These are phyloP conservation scores for Hydropsyche tenuis DNA, from an alignment of 1,140 invertebrate species.

Conservation along the genomic window DNA sequence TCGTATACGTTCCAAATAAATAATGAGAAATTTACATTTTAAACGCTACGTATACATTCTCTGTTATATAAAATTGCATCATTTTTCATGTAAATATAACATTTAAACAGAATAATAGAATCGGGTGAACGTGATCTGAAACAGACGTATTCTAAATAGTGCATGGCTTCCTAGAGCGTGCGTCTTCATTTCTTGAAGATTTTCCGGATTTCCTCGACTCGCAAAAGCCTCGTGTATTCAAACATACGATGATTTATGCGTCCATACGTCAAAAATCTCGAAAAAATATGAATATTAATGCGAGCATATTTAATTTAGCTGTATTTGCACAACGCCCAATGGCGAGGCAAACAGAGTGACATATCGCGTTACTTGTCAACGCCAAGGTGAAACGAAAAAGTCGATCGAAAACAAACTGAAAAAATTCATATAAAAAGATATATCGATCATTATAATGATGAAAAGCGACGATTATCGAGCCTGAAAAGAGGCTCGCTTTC, in stretches of 20 bases:
- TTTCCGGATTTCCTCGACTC: slow-evolving; percentile 1
- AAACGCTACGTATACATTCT: no score
- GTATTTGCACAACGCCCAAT: not conserved
- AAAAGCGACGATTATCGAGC: not conserved
- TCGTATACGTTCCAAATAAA: no score
- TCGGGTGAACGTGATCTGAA: not conserved
- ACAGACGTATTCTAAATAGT: not conserved
- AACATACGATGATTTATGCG: no score
- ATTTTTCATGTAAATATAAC: no score
- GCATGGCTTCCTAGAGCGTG: slow-evolving; percentile 12
- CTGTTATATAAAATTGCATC: no score
- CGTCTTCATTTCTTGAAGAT: not conserved
- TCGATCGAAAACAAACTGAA: not conserved
- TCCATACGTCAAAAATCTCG: no score
- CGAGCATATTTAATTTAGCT: no score
- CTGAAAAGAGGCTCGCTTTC: not conserved
- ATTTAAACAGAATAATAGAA: no score
- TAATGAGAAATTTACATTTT: no score
- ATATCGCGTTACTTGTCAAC: not conserved
- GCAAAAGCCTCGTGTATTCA: no score
- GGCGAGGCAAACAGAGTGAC: not conserved
- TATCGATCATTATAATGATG: not conserved
- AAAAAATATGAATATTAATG: no score
- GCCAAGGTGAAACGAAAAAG: slow-evolving; percentile 22
- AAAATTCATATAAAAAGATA: not conserved